Conservation (phyloP, 1,140 invertebrate genomes). For the Cotesia vestalis region DNA sequence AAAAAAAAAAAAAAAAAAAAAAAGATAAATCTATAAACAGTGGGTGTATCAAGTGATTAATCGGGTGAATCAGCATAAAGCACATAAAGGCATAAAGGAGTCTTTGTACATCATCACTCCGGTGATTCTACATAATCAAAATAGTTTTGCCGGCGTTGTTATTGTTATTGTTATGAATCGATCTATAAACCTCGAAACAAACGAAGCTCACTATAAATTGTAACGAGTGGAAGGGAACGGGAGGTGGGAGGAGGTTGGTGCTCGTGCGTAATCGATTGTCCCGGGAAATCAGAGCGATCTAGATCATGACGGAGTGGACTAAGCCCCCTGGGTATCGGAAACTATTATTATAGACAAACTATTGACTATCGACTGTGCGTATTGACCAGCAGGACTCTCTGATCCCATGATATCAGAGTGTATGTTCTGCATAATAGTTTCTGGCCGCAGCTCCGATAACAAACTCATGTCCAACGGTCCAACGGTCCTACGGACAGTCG, state of each 20-base stretch:
- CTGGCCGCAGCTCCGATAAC: constrained; percentile 25
- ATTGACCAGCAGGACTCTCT: too few relatives aligned
- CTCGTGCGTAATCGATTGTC: constrained; percentile 26
- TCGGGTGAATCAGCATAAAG: constrained; percentile 16
- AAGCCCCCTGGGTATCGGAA: background rate
- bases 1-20: background rate
- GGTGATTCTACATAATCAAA: background rate
- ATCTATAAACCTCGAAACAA: background rate
- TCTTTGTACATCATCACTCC: background rate
- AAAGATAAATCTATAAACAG: background rate
- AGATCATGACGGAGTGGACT: background rate
- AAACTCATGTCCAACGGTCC: background rate
- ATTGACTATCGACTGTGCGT: too few relatives aligned
- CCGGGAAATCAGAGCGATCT: background rate
- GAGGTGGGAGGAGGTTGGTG: background rate
- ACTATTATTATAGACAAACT: background rate
- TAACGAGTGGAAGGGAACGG: background rate
- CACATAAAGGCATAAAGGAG: background rate
- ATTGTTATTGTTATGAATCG: background rate
- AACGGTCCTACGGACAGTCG: constrained; percentile 4
- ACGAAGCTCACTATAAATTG: constrained; percentile 1
- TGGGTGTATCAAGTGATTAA: background rate
- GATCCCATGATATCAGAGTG: too few relatives aligned
- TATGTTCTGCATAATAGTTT: background rate
- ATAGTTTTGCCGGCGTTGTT: background rate